phyloP scores from a whole-genome alignment of 2,113 vertebrate species.

The Channa argus region DNA sequence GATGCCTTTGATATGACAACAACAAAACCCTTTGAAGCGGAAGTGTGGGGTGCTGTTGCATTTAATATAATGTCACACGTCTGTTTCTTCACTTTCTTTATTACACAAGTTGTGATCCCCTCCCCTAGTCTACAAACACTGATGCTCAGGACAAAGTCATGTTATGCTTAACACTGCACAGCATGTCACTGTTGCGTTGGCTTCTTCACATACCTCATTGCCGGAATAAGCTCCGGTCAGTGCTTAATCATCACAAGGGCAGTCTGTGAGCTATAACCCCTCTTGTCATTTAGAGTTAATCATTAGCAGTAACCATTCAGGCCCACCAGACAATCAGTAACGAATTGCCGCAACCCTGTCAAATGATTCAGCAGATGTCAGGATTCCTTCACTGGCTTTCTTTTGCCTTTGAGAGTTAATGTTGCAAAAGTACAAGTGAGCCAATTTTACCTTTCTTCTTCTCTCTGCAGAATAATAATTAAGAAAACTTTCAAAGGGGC shows the following conservation, averaged over 20 bases:
- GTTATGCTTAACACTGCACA: conserved; percentile 54
- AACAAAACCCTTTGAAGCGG: not conserved
- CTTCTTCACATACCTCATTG: conserved; percentile 60
- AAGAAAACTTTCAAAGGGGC: conserved; percentile 78
- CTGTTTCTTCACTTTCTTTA: conserved; percentile 28
- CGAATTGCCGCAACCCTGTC: conserved; percentile 60
- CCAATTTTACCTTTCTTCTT: conserved; percentile 75
- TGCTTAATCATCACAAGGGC: conserved; percentile 65
- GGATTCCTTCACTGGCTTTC: conserved; percentile 61
- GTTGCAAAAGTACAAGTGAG: conserved; percentile 73
- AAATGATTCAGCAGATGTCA: conserved; percentile 81
- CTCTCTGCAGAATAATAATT: conserved; percentile 76
- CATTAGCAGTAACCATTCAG: conserved; percentile 36
- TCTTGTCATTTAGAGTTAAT: conserved; percentile 56
- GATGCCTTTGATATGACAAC: conserved; percentile 20
- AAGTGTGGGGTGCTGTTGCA: conserved; percentile 29
- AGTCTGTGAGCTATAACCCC: conserved; percentile 54
- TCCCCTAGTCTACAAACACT: conserved; percentile 39
- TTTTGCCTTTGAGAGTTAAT: conserved; percentile 67
- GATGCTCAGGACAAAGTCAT: conserved; percentile 53
- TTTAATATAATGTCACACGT: conserved; percentile 23
- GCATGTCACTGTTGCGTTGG: conserved; percentile 54
- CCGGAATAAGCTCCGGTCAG: conserved; percentile 49
- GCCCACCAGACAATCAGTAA: conserved; percentile 42
- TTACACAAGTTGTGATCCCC: conserved; percentile 23